A percentile compares a stretch with the other conserved stretches of the same genome.
Conservation (phyloP, 2,888 invertebrate species). For the Lissocephala sabroskyi region DNA sequence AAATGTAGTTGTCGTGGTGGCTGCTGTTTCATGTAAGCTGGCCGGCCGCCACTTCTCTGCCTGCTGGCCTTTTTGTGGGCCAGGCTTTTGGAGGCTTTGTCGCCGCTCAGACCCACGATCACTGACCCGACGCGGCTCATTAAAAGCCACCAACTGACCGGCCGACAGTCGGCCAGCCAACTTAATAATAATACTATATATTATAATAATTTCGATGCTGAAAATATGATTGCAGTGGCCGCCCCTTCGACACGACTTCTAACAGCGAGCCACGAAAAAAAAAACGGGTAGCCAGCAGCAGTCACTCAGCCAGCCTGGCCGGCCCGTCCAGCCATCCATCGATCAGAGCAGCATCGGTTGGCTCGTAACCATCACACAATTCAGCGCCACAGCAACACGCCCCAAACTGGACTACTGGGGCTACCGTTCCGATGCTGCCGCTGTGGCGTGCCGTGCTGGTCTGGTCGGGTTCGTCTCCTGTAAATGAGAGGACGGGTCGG, state of each 20-base stretch:
- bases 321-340: conserved; percentile 3
- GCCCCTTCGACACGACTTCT: conserved; percentile 39
- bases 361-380: no score
- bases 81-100: no score
- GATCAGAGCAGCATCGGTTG: conserved; percentile 3
- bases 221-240: conserved; percentile 67
- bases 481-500: conserved; percentile 36
- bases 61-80: no score
- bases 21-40: no score
- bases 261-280: conserved; percentile 30
- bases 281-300: conserved; percentile 13
- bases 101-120: no score
- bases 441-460: not conserved
- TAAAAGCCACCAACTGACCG: no score
- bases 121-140: no score
- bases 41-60: no score
- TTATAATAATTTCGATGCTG: conserved; percentile 70
- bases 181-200: conserved; percentile 70
- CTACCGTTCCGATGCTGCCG: not conserved
- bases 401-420: conserved; percentile 31
- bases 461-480: conserved; percentile 26
- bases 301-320: conserved; percentile 17
- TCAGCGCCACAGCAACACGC: conserved; percentile 48
- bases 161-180: conserved; percentile 12
- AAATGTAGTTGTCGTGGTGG: no score